A percentile compares a stretch with the other conserved stretches of the same genome.
These are phyloP conservation scores for Shinisaurus crocodilurus DNA, from an alignment of 2,113 vertebrate genomes.

Conservation along the genomic window DNA sequence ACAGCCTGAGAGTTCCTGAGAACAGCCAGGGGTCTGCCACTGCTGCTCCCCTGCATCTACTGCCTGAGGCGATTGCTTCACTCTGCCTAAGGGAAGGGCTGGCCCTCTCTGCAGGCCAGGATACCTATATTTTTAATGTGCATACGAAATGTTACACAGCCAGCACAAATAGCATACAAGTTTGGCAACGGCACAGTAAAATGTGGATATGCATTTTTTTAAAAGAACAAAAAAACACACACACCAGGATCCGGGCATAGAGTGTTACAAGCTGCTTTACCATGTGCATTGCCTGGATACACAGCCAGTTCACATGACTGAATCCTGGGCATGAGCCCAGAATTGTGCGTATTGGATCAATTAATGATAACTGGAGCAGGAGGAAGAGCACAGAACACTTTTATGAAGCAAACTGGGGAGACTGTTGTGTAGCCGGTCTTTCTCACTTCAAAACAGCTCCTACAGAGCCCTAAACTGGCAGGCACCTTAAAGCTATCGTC, in stretches of 20 bases:
- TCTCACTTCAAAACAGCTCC: background rate
- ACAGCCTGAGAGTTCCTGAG: too few species aligned
- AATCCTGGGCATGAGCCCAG: background rate
- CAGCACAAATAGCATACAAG: background rate
- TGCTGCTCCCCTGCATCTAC: too few species aligned
- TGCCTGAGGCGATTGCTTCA: too few species aligned
- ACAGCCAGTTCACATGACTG: background rate
- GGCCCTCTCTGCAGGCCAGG: background rate
- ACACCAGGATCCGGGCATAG: background rate
- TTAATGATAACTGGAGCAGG: background rate
- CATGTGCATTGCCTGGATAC: background rate
- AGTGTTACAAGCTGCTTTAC: background rate
- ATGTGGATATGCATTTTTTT: background rate
- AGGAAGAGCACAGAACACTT: background rate
- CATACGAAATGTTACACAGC: background rate
- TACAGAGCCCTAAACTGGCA: background rate
- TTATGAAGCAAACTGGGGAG: background rate
- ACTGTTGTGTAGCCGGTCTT: slow-evolving; percentile 12
- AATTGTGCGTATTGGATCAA: background rate
- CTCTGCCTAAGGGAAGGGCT: too few species aligned
- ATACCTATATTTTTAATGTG: background rate
- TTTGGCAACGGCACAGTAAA: background rate
- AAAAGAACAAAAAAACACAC: background rate
- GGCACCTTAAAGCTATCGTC: background rate
- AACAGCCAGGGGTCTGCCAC: too few species aligned